A percentile compares a stretch with the other conserved stretches of the same genome.
phyloP scores from a whole-genome alignment of 2,113 vertebrate genomes.

The Upupa epops region DNA sequence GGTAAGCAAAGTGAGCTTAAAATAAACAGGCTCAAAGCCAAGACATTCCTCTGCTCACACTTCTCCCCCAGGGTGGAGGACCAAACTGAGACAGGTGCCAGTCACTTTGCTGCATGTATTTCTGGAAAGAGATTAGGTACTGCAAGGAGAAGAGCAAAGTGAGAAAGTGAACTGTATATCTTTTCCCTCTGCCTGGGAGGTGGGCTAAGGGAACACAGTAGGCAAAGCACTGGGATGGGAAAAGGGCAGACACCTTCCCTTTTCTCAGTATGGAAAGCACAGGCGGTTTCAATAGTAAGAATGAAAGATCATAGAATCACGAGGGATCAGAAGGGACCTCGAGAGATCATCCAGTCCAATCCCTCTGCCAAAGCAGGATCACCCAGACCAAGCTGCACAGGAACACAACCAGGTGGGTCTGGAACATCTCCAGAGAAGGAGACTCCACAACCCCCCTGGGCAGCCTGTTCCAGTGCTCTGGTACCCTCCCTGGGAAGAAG shows the following conservation, averaged over 20 bases:
- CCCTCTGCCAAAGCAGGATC: too few species aligned
- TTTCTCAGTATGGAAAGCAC: neutral
- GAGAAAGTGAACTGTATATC: neutral
- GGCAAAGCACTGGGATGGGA: neutral
- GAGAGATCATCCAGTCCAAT: too few species aligned
- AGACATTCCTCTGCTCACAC: constrained; percentile 12
- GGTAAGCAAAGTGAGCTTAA: constrained; percentile 14
- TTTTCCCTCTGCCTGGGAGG: neutral
- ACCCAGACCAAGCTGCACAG: too few species aligned
- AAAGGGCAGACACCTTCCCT: neutral
- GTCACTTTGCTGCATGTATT: neutral
- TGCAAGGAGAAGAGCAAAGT: neutral
- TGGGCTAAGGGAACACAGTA: fast-evolving
- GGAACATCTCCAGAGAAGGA: too few species aligned
- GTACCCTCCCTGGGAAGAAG: too few species aligned
- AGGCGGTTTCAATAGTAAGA: neutral
- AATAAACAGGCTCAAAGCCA: constrained; percentile 36
- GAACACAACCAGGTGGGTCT: too few species aligned
- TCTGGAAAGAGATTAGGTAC: neutral
- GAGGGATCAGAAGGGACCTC: too few species aligned
- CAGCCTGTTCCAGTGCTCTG: too few species aligned
- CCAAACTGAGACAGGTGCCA: constrained; percentile 1
- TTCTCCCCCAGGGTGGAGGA: neutral
- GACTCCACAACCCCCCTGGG: too few species aligned
- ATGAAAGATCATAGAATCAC: too few species aligned